Conservation (phyloP, 2,888 invertebrate genomes). For the Hyalella azteca region DNA sequence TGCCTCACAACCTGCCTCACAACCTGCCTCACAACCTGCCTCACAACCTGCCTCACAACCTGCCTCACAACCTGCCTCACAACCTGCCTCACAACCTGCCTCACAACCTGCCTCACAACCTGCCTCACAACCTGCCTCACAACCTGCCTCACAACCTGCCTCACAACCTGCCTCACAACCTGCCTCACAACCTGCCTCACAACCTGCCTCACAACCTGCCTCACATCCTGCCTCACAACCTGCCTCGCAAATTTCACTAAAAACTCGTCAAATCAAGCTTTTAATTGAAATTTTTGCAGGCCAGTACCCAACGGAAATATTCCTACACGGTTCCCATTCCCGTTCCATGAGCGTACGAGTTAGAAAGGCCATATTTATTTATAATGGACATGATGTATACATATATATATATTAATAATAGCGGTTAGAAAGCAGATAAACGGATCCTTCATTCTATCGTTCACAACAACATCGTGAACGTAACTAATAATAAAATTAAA, state of each 20-base stretch:
- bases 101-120: not conserved
- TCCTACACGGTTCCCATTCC: too few species aligned
- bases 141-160: not conserved
- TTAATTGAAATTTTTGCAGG: too few species aligned
- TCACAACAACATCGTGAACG: too few species aligned
- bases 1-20: not conserved
- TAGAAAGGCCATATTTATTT: too few species aligned
- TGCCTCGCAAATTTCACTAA: not conserved
- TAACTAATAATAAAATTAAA: too few species aligned
- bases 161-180: slow-evolving; percentile 2
- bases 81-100: not conserved
- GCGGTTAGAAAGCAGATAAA: too few species aligned
- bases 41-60: not conserved
- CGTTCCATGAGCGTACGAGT: too few species aligned
- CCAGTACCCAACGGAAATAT: too few species aligned
- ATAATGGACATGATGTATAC: too few species aligned
- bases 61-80: not conserved
- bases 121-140: not conserved
- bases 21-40: not conserved
- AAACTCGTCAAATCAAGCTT: not conserved
- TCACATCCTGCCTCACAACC: not conserved
- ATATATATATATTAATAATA: too few species aligned
- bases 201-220: not conserved
- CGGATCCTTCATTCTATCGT: too few species aligned
- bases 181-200: not conserved